Evolutionary conservation across 2,113 vertebrate genomes (phyloP), one percentile per base, ranked within the genome.

Genomic region (Bubo scandiacus): DNA sequence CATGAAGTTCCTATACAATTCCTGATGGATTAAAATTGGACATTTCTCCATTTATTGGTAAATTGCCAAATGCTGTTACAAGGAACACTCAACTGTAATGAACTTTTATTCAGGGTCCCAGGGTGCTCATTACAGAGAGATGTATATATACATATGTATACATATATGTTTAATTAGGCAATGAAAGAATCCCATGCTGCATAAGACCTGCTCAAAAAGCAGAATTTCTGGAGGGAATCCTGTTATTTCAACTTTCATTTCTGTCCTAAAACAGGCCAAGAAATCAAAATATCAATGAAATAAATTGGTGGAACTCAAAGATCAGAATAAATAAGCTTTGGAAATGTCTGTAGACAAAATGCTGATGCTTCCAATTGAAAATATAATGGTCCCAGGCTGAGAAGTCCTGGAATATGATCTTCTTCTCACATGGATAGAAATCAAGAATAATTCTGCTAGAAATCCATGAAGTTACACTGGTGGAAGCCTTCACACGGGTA

Each of bases 251-350:
- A 5, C 29, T 51, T 96, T 71, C 42, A 94, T 95, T 97, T 96
- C 74, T 23, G 0, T 73, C 32, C 51, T 81, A 73, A 92, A 86
- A 67, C 51, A 88, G 45, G 51, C 51, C 82, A 92, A 93, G 75
- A 95, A 92, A 94, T 78, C 90, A 90, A 95, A 96, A 78, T 81
- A 96, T 90, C 88, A 86, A 93, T 77, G 26, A 95, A 96, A 91
- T 77, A 88, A 84, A 92, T 86, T 70, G 62, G 20, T 81, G n/a
- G 55, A 90, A 92, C 51, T 78, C 71, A 83, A 86, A 88, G 47
- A 90, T 67, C 55, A 96, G 71, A 90, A 78, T 73, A 80, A 82
- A 54, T 70, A 66, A 66, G 32, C n/a, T 83, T 88, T 94, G 85
- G 63, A 93, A 95, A 70, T 47, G 7, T 66, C 55, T 80, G 10